phyloP scores from a whole-genome alignment of 2,113 vertebrate genomes.

The Cinclus cinclus region DNA sequence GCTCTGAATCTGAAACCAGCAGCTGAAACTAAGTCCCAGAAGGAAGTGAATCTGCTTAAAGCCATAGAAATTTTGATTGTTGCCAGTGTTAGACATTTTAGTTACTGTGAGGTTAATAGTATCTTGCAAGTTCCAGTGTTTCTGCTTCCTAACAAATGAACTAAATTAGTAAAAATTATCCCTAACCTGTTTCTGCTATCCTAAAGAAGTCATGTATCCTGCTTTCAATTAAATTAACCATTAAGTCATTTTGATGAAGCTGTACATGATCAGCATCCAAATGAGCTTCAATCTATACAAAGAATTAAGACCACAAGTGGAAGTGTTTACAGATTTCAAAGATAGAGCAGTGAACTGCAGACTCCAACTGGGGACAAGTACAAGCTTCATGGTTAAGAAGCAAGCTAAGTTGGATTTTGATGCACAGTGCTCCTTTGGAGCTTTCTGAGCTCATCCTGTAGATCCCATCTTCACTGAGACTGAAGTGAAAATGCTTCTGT shows the following conservation, averaged over 20 bases:
- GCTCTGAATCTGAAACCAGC: neutral
- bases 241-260: neutral
- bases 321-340: neutral
- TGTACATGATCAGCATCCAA: neutral
- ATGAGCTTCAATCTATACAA: neutral
- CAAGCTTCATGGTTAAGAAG: neutral
- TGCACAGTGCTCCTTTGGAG: neutral
- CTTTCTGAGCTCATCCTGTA: neutral
- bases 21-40: neutral
- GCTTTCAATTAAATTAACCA: neutral
- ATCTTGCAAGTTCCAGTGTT: neutral
- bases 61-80: neutral
- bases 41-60: neutral
- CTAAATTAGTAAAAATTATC: neutral
- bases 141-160: neutral
- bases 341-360: neutral
- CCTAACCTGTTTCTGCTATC: neutral
- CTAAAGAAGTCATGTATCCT: neutral
- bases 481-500: neutral
- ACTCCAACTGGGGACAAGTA: neutral
- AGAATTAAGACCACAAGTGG: neutral
- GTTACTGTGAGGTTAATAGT: neutral
- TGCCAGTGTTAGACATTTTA: neutral
- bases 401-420: neutral
- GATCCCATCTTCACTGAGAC: neutral